phyloP scores from a whole-genome alignment of 2,888 invertebrate genomes.

The Calliopum simillimum region DNA sequence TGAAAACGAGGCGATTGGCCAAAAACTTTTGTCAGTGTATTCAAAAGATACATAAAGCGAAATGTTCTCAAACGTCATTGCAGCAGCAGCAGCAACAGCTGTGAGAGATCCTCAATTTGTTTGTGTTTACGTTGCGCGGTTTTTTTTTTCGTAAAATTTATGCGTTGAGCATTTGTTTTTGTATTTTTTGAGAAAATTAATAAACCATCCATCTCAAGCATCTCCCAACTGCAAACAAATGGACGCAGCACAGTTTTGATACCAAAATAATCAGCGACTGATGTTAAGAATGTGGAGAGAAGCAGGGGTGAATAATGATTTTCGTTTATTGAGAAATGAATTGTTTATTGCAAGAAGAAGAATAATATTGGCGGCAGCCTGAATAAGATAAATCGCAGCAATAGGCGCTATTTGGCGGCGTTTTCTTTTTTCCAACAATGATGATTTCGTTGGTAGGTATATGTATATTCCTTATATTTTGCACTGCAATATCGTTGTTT shows the following conservation, averaged over 20 bases:
- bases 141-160: not conserved
- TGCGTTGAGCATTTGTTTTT: not conserved
- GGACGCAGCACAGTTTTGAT: not conserved
- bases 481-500: too few species aligned
- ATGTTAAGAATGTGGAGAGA: too few species aligned
- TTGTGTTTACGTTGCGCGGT: not conserved
- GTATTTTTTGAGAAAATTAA: constrained; percentile 7
- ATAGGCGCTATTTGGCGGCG: too few species aligned
- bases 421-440: too few species aligned
- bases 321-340: not conserved
- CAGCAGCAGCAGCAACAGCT: constrained; percentile 1
- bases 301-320: not conserved
- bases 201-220: constrained; percentile 14
- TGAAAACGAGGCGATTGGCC: constrained; percentile 19
- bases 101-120: not conserved
- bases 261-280: not conserved
- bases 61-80: not conserved
- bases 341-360: constrained; percentile 2
- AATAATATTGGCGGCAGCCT: not conserved
- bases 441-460: too few species aligned
- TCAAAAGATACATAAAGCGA: constrained; percentile 4
- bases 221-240: not conserved
- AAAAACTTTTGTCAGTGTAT: not conserved
- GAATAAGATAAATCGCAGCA: too few species aligned
- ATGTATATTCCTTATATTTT: too few species aligned